Evolutionary conservation across 2,113 vertebrate genomes (phyloP), one percentile per base, ranked within the genome.

Genomic region (Panurus biarmicus): DNA sequence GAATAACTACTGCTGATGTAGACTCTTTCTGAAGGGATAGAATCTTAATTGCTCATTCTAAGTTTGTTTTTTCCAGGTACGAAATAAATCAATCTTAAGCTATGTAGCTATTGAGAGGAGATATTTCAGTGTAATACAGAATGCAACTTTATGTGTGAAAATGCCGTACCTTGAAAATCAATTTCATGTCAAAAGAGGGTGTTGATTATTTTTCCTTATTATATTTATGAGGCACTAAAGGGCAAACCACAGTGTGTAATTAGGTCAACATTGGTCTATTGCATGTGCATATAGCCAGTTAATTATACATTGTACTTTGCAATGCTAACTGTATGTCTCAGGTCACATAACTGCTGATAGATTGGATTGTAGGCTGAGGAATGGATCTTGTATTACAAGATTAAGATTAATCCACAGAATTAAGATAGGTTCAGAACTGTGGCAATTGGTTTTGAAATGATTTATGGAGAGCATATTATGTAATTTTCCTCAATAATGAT

Each of bases 41-140:
- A 81, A 64, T 40, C 50, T 75, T 85, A 80, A 83, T 87, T 95
- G 62, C 72, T 75, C 53, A 92, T 93, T 94, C 42, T 35, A 73
- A 91, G 40, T 94, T 91, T 94, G 76, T 94, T 53, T 81, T 94
- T 94, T 94, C 67, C 60, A 92, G 82, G 73, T 80, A 78, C 56
- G 85, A 92, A 91, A 93, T 80, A 92, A 94, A 96, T 96, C 87
- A 95, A 6, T 94, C 92, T 95, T 85, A 76, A 76, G 38, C 73
- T 81, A 87, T 54, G 66, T 71, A 67, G 40, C 85, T 90, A 42
- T 90, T 85, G 90, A 94, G 65, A 86, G 51, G 51, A 96, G 77
- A 90, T 6, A 51, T 83, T 94, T 95, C 77, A 72, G 57, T 61
- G 33, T 60, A 92, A 86, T 72, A 77, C 26, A 61, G 66, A 96